Evolutionary conservation across 2,113 vertebrate species (phyloP).

Genomic region (Acrocephalus arundinaceus): DNA sequence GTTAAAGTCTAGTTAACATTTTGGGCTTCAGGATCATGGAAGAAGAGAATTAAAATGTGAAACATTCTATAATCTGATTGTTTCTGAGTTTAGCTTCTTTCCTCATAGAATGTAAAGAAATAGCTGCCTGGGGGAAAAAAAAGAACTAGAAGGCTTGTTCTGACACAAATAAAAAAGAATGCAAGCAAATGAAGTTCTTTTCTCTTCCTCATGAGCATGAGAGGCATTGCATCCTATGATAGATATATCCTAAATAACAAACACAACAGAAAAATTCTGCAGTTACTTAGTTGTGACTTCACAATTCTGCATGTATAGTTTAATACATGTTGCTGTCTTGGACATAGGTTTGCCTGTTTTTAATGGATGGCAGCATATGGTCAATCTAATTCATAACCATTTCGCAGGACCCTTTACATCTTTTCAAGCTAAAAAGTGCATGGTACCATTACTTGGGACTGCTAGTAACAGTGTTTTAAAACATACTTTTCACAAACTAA

Average conservation of each 20-base stretch:
- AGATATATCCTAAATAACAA: neutral
- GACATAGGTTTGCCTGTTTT: neutral
- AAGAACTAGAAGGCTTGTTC: neutral
- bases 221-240: neutral
- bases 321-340: neutral
- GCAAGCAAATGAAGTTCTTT: neutral
- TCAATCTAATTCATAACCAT: neutral
- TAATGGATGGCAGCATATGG: neutral
- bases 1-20: neutral
- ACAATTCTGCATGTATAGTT: neutral
- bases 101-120: neutral
- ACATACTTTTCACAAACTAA: neutral
- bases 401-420: neutral
- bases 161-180: neutral
- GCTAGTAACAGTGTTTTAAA: neutral
- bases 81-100: neutral
- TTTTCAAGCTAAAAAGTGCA: neutral
- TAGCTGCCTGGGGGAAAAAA: neutral
- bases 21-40: neutral
- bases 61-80: neutral
- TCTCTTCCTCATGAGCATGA: neutral
- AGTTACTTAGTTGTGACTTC: neutral
- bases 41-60: neutral
- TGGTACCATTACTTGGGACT: neutral
- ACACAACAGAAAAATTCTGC: neutral